Evolutionary conservation across 2,888 invertebrate genomes (phyloP), one percentile per base, ranked within the genome.

Genomic region (Pammene aurita): DNA sequence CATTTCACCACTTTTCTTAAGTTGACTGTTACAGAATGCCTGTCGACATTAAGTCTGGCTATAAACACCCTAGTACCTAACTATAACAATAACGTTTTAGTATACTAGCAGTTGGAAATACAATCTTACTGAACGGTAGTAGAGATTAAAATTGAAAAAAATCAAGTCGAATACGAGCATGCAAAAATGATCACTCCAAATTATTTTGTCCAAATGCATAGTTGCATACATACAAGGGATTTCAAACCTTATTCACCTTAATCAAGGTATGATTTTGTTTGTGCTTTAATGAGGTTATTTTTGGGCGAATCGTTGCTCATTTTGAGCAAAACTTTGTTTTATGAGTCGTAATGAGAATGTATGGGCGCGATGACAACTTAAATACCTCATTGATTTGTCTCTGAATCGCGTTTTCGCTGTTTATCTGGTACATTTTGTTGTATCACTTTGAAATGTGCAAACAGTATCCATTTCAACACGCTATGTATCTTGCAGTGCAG

Each of bases 281-380:
- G 44, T 0, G 18, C 11, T 0, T 9, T 42, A 58, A 64, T 52
- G 11, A 58, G 69, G 67, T 68, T 71, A 72, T 68, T 71, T 71
- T 71, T 66, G 66, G 42, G 56, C 57, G 60, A 70, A 67, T 65
- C 66, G 67, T 66, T 63, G 71, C 63, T 67, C 63, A 55, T 68
- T 68, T 66, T 65, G 64, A 62, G 63, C 56, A 54, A 55, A 68
- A 72, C 74, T 75, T 72, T 71, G 73, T 74, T 77, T 74, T 66
- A 64, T 66, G 56, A 67, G 46, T 62, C 66, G 72, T 83, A 84
- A 84, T 82, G 83, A 84, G 79, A 80, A 84, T 80, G 71, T 77
- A 83, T 79, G 77, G 67, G 69, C 50, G 66, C 69, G 82, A 74
- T 75, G 83, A 84, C 80, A 80, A 78, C 57, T 75, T 71, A 73